phyloP scores from a whole-genome alignment of 2,113 vertebrate genomes.

The Bombycilla garrulus region DNA sequence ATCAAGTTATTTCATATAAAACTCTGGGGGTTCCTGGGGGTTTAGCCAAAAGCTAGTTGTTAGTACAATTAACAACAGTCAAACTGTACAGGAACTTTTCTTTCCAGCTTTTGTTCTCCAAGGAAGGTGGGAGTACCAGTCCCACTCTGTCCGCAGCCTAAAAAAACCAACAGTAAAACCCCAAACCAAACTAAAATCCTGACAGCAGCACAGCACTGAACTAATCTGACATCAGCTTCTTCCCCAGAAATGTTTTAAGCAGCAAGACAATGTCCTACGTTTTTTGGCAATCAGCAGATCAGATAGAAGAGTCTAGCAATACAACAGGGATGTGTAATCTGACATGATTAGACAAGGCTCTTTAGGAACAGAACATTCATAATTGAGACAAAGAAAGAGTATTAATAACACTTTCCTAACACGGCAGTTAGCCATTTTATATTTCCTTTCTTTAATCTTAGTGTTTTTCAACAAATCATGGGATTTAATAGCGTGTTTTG shows the following conservation, averaged over 20 bases:
- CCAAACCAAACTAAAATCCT: not conserved
- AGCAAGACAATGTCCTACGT: slow-evolving; percentile 62
- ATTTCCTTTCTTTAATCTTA: slow-evolving; percentile 96
- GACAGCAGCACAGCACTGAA: not conserved
- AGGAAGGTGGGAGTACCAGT: not conserved
- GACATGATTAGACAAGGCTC: slow-evolving; percentile 97
- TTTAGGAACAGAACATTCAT: slow-evolving; percentile 90
- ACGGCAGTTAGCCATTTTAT: slow-evolving; percentile 90
- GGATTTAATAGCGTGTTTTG: slow-evolving; percentile 94
- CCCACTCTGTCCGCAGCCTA: not conserved
- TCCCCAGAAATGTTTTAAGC: slow-evolving; percentile 67
- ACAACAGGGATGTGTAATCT: slow-evolving; percentile 88
- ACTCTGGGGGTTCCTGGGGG: not conserved
- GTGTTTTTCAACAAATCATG: slow-evolving; percentile 98
- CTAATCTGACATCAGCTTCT: slow-evolving; percentile 70
- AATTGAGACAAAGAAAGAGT: slow-evolving; percentile 91
- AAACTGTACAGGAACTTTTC: not conserved
- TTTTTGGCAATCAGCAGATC: slow-evolving; percentile 77
- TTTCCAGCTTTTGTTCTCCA: not conserved
- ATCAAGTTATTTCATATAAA: not conserved
- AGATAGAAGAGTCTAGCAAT: slow-evolving; percentile 81
- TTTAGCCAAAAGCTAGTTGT: not conserved
- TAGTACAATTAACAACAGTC: not conserved
- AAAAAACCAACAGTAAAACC: not conserved
- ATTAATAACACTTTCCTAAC: slow-evolving; percentile 89